Conservation (phyloP, 2,797 vertebrate species). For the Passerculus sandwichensis region DNA sequence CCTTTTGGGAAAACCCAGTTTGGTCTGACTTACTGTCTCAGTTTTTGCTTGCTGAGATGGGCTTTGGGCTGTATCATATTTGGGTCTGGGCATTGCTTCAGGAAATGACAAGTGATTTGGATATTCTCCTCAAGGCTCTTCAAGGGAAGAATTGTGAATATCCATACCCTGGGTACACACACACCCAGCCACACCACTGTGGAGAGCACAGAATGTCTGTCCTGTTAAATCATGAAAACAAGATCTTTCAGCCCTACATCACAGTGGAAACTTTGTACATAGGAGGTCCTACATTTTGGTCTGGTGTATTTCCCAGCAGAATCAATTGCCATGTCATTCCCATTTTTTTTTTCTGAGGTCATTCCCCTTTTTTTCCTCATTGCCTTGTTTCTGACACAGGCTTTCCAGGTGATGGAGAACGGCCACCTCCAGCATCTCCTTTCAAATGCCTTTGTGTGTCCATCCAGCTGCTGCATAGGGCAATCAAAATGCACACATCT, state of each 20-base stretch:
- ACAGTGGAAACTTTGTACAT: background rate
- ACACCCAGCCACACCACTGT: background rate
- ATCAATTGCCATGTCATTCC: background rate
- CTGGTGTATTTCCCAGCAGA: background rate
- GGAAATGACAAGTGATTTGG: no score
- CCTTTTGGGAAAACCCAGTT: background rate
- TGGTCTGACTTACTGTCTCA: background rate
- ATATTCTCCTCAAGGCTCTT: no score
- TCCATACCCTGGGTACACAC: background rate
- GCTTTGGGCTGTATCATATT: no score
- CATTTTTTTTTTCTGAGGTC: background rate
- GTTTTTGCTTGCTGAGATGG: background rate
- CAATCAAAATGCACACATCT: background rate
- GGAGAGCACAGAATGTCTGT: accelerated
- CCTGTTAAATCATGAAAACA: background rate
- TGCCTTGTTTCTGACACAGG: background rate
- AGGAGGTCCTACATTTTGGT: background rate
- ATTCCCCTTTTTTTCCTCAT: background rate
- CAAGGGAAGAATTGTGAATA: no score
- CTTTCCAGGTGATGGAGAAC: background rate
- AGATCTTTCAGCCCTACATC: background rate
- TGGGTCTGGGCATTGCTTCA: no score
- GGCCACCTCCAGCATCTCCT: background rate
- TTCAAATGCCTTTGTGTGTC: background rate
- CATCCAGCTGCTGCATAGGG: background rate